phyloP scores from a whole-genome alignment of 2,113 vertebrate species.

The Odontesthes bonariensis region DNA sequence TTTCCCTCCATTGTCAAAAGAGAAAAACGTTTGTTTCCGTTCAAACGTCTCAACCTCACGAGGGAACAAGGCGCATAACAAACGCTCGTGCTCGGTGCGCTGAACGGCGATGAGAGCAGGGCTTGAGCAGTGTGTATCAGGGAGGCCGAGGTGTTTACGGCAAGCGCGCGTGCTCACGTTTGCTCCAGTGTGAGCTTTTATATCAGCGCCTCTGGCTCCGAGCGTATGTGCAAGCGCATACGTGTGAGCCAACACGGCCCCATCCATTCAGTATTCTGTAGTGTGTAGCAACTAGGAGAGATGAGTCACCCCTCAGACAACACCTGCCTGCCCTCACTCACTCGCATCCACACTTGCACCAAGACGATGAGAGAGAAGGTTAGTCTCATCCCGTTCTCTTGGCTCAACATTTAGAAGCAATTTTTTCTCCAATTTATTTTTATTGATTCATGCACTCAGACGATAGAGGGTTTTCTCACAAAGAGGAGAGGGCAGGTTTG shows the following conservation, averaged over 20 bases:
- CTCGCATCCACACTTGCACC: conserved; percentile 4
- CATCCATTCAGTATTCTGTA: conserved; percentile 45
- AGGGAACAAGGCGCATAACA: conserved; percentile 30
- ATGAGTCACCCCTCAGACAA: conserved; percentile 74
- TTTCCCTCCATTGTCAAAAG: conserved; percentile 21
- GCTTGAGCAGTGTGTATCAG: conserved; percentile 32
- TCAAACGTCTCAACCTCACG: conserved; percentile 6
- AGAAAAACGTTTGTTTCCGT: conserved; percentile 34
- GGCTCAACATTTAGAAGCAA: conserved; percentile 36
- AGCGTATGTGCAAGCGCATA: not conserved
- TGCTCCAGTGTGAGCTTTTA: conserved; percentile 10
- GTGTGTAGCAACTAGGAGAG: conserved; percentile 42
- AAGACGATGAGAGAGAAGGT: conserved; percentile 4
- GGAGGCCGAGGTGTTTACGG: conserved; percentile 19
- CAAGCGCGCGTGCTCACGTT: conserved; percentile 7
- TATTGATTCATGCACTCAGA: conserved; percentile 46
- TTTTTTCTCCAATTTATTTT: conserved; percentile 44
- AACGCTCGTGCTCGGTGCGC: conserved; percentile 39
- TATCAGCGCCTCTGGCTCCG: conserved; percentile 3
- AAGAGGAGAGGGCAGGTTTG: not conserved
- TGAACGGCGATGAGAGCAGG: conserved; percentile 29
- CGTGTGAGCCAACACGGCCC: conserved; percentile 16
- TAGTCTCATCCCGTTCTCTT: conserved; percentile 19
- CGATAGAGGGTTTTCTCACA: conserved; percentile 20
- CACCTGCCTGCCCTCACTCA: conserved; percentile 49